Evolutionary conservation across 2,888 invertebrate genomes (phyloP).

Genomic region (Fabriciana adippe): DNA sequence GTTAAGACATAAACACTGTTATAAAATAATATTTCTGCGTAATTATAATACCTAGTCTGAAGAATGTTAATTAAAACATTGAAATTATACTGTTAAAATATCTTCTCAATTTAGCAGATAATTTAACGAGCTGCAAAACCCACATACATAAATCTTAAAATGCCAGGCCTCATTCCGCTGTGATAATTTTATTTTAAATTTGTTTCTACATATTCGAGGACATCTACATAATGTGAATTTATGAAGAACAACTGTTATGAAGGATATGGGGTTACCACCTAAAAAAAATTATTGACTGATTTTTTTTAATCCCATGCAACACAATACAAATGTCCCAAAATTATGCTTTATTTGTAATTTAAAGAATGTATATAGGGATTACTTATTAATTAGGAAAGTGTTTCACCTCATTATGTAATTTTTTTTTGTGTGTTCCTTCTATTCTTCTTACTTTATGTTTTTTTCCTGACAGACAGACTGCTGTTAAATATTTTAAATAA

Average conservation of each 20-base stretch:
- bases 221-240: conserved; percentile 25
- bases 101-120: conserved; percentile 9
- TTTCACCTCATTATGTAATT: no score
- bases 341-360: no score
- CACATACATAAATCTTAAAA: conserved; percentile 26
- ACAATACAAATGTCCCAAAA: no score
- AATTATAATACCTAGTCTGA: not conserved
- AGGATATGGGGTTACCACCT: not conserved
- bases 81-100: conserved; percentile 12
- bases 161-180: conserved; percentile 22
- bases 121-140: conserved; percentile 28
- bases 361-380: no score
- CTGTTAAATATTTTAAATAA: no score
- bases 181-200: conserved; percentile 28
- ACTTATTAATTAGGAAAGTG: no score
- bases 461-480: no score
- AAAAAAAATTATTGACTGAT: no score
- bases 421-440: no score
- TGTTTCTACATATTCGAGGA: conserved; percentile 11
- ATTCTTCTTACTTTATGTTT: no score
- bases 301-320: no score
- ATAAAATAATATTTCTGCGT: not conserved
- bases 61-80: conserved; percentile 15
- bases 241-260: conserved; percentile 14
- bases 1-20: no score